Evolutionary conservation across 1,140 invertebrate genomes (phyloP).

Genomic region (Procambarus clarkii): DNA sequence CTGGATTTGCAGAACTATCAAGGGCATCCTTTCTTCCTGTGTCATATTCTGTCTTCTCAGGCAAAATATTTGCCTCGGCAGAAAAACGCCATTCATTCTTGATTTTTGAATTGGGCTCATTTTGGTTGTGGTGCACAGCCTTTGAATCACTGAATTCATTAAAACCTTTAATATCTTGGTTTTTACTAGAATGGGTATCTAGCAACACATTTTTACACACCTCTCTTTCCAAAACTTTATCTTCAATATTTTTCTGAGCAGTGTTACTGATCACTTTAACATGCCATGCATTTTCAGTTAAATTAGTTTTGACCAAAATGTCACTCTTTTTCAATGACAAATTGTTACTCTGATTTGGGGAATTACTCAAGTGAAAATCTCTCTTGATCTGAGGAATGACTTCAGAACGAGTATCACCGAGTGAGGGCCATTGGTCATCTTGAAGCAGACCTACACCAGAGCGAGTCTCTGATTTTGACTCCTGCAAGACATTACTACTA

Average conservation of each 20-base stretch:
- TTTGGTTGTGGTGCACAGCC: not conserved
- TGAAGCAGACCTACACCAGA: not conserved
- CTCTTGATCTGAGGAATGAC: not conserved
- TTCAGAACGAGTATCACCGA: not conserved
- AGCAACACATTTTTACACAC: not conserved
- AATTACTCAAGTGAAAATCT: not conserved
- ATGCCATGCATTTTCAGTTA: not conserved
- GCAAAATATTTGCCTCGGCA: not conserved
- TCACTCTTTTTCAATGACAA: not conserved
- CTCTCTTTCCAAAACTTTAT: not conserved
- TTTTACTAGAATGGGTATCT: not conserved
- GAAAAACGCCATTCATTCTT: not conserved
- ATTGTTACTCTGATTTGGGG: not conserved
- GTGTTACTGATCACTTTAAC: not conserved
- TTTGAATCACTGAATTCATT: not conserved
- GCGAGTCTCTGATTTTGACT: not conserved
- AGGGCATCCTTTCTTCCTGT: not conserved
- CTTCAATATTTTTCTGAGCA: not conserved
- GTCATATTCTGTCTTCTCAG: not conserved
- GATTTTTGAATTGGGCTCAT: not conserved
- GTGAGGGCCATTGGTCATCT: not conserved
- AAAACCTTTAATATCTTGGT: not conserved
- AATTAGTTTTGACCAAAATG: not conserved
- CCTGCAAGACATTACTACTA: not conserved
- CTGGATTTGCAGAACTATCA: not conserved